Conservation (phyloP, 2,888 invertebrate genomes). For the Orgyia antiqua region DNA sequence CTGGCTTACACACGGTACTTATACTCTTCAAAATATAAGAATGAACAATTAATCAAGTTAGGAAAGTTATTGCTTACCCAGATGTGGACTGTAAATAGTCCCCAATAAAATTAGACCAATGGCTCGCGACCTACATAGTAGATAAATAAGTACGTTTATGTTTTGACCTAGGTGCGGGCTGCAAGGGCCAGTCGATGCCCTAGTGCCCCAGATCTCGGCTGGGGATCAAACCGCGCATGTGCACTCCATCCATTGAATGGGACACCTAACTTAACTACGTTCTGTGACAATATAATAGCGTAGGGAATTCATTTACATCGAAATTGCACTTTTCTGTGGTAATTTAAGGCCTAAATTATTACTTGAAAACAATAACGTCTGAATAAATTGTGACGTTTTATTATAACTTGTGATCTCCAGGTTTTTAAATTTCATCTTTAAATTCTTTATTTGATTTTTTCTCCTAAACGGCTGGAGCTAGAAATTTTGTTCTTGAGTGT, state of each 20-base stretch:
- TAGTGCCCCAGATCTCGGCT: slow-evolving; percentile 52
- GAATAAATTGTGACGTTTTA: no score
- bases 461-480: no score
- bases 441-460: no score
- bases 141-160: slow-evolving; percentile 28
- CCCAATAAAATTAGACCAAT: slow-evolving; percentile 14
- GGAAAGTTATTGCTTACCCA: no score
- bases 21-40: no score
- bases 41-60: no score
- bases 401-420: no score
- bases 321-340: slow-evolving; percentile 20
- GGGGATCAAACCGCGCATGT: slow-evolving; percentile 48
- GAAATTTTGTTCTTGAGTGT: no score
- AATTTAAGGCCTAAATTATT: slow-evolving; percentile 1
- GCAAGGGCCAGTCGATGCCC: slow-evolving; percentile 60
- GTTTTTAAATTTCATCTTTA: no score
- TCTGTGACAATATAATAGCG: slow-evolving; percentile 17
- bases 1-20: slow-evolving; percentile 1
- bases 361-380: background rate
- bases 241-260: slow-evolving; percentile 39
- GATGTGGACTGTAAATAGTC: no score
- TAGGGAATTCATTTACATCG: slow-evolving; percentile 7
- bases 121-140: slow-evolving; percentile 47
- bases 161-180: slow-evolving; percentile 43
- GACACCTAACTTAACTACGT: slow-evolving; percentile 21